phyloP scores from a whole-genome alignment of 35 echinoderm and acorn worm species.

The Amphiura filiformis region DNA sequence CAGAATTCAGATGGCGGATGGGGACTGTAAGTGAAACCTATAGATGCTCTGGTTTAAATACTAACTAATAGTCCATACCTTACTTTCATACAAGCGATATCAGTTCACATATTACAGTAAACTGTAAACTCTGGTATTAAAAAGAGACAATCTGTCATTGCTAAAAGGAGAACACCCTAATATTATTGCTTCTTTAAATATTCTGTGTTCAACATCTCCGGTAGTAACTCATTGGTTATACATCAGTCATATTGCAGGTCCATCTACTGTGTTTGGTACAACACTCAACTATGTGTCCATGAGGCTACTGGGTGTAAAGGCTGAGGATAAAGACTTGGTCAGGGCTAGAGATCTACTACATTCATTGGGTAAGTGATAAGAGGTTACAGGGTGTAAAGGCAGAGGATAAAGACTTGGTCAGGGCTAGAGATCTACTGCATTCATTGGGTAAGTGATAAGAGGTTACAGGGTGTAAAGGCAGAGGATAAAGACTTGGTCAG shows the following conservation, averaged over 20 bases:
- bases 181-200: no score
- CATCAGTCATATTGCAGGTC: conserved; percentile 79
- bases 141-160: no score
- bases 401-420: conserved; percentile 43
- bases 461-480: conserved; percentile 40
- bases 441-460: background rate
- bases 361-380: no score
- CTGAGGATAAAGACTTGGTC: conserved; percentile 62
- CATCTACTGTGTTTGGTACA: conserved; percentile 88
- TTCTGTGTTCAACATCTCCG: no score
- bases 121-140: no score
- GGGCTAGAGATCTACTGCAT: background rate
- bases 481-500: conserved; percentile 45
- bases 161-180: no score
- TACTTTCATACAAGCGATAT: no score
- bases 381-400: conserved; percentile 41
- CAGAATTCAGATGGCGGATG: conserved; percentile 82
- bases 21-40: conserved; percentile 91
- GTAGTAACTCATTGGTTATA: no score
- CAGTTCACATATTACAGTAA: no score
- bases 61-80: no score
- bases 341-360: no score
- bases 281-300: conserved; percentile 74
- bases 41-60: no score
- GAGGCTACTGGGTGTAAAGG: conserved; percentile 68